Evolutionary conservation across 2,113 vertebrate species (phyloP).

Genomic region (Aplodontia rufa): DNA sequence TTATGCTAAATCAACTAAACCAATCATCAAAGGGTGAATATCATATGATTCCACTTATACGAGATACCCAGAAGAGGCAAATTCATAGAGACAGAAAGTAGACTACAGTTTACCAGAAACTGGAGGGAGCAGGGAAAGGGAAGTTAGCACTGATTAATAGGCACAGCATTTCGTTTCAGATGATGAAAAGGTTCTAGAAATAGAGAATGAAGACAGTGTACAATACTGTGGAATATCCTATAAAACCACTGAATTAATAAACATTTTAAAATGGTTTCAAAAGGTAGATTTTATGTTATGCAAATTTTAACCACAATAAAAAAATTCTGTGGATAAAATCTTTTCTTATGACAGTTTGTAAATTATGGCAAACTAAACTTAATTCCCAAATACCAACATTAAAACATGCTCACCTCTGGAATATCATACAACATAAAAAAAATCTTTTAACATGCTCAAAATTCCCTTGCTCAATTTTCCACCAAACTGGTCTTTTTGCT

Average conservation of each 20-base stretch:
- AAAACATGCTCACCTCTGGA: background rate
- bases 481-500: background rate
- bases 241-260: background rate
- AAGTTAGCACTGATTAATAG: background rate
- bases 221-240: background rate
- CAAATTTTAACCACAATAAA: background rate
- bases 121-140: background rate
- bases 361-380: background rate
- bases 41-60: background rate
- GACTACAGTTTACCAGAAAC: background rate
- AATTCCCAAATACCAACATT: background rate
- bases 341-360: background rate
- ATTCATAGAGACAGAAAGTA: background rate
- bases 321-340: background rate
- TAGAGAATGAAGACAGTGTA: background rate
- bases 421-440: background rate
- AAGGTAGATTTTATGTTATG: background rate
- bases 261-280: background rate
- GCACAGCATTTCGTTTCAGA: background rate
- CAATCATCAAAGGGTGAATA: background rate
- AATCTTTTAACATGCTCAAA: background rate
- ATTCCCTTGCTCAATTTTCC: background rate
- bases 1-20: background rate
- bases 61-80: background rate
- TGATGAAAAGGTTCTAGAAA: conserved; percentile 4